Conservation (phyloP, 1,140 invertebrate species). For the Oryctes rhinoceros region DNA sequence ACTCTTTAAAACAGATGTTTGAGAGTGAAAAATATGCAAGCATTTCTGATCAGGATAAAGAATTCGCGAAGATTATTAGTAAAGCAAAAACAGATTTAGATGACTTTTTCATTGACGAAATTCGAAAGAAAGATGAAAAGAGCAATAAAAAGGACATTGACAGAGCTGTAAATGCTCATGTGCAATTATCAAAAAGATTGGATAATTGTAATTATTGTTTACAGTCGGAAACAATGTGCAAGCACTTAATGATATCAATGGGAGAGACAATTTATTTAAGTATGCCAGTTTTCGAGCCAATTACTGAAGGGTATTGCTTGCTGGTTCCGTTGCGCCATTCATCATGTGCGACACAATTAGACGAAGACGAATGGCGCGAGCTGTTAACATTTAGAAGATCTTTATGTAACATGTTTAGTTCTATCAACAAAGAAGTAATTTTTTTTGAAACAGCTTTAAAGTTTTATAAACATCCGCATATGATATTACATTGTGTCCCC, state of each 20-base stretch:
- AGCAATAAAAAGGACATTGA: slow-evolving; percentile 71
- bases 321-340: slow-evolving; percentile 87
- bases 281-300: slow-evolving; percentile 78
- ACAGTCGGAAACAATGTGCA: slow-evolving; percentile 80
- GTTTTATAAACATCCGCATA: slow-evolving; percentile 81
- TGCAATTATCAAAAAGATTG: slow-evolving; percentile 72
- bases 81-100: slow-evolving; percentile 82
- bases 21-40: slow-evolving; percentile 87
- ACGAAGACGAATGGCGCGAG: slow-evolving; percentile 95
- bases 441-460: slow-evolving; percentile 90
- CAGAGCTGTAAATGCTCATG: slow-evolving; percentile 78
- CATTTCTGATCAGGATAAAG: slow-evolving; percentile 80
- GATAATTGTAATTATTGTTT: slow-evolving; percentile 86
- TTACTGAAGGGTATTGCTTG: slow-evolving; percentile 89
- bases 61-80: slow-evolving; percentile 79
- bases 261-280: slow-evolving; percentile 84
- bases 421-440: slow-evolving; percentile 79
- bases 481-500: slow-evolving; percentile 89
- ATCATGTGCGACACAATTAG: slow-evolving; percentile 78
- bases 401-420: slow-evolving; percentile 80
- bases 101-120: slow-evolving; percentile 84
- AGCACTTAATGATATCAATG: slow-evolving; percentile 87
- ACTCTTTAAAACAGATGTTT: slow-evolving; percentile 88
- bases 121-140: slow-evolving; percentile 69
- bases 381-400: slow-evolving; percentile 79